phyloP scores from a whole-genome alignment of 2,113 vertebrate species.

The Callionymus lyra region DNA sequence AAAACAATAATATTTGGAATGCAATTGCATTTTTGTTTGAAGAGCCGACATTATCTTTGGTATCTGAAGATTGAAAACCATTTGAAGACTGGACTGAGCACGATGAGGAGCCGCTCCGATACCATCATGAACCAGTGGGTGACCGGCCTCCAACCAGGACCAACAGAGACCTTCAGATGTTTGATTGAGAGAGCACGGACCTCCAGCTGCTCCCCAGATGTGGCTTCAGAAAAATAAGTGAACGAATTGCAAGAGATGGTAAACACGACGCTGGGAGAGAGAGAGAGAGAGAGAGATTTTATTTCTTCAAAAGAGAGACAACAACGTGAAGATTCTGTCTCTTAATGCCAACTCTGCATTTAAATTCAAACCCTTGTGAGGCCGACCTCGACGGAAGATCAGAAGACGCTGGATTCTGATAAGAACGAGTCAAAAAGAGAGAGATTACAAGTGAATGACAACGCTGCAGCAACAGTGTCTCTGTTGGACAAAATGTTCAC shows the following conservation, averaged over 20 bases:
- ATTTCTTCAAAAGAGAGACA: not conserved
- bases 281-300: too few species aligned
- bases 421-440: too few species aligned
- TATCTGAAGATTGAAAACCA: conserved; percentile 16
- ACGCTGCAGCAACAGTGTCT: too few species aligned
- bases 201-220: conserved; percentile 25
- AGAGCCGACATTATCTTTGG: too few species aligned
- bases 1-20: too few species aligned
- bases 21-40: too few species aligned
- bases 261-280: conserved; percentile 8
- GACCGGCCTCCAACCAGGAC: conserved; percentile 20
- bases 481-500: too few species aligned
- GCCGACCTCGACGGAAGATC: too few species aligned
- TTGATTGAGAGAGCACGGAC: conserved; percentile 29
- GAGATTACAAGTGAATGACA: too few species aligned
- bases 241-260: conserved; percentile 4
- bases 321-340: conserved; percentile 2
- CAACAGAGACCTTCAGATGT: conserved; percentile 21
- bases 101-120: conserved; percentile 7
- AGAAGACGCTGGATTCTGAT: too few species aligned
- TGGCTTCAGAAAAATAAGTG: conserved; percentile 16
- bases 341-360: too few species aligned
- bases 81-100: conserved; percentile 9
- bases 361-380: too few species aligned
- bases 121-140: conserved; percentile 21